A percentile compares a stretch with the other conserved stretches of the same genome.
phyloP scores from a whole-genome alignment of 2,113 vertebrate species.

The Smithornis capensis region DNA sequence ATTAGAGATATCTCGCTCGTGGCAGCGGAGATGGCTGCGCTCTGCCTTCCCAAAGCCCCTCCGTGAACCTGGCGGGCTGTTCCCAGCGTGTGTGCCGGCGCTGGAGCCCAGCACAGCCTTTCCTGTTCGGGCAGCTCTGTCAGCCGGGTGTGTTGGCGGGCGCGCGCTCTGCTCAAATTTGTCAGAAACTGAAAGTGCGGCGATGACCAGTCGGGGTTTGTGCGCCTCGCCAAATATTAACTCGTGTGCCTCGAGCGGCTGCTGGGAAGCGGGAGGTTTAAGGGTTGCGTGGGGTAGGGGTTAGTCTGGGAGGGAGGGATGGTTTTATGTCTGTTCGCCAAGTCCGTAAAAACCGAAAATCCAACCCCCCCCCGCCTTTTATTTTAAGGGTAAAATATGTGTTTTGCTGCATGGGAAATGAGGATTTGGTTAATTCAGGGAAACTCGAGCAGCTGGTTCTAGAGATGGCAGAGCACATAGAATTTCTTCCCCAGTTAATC shows the following conservation, averaged over 20 bases:
- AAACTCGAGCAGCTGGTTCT: background rate
- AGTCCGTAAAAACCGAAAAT: background rate
- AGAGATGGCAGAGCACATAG: background rate
- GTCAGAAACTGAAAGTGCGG: conserved; percentile 51
- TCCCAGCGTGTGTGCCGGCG: background rate
- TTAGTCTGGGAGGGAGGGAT: background rate
- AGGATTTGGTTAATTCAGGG: background rate
- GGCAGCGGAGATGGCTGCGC: background rate
- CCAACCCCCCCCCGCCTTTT: accelerated
- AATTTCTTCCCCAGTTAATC: background rate
- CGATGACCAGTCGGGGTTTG: background rate
- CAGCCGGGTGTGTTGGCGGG: conserved; percentile 8
- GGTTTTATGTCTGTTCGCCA: background rate
- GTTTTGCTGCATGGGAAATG: background rate
- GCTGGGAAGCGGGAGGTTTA: background rate
- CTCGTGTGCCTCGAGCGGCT: background rate
- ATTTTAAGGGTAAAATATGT: background rate
- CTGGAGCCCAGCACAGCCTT: conserved; percentile 20
- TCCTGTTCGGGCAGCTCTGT: conserved; percentile 55
- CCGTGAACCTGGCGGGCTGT: background rate
- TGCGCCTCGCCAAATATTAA: background rate
- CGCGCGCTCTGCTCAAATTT: conserved; percentile 26
- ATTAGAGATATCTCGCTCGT: background rate
- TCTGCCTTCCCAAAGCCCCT: conserved; percentile 24
- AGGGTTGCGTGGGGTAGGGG: background rate